Conservation (phyloP, 2,797 vertebrate genomes). For the Adelosebastes latens region DNA sequence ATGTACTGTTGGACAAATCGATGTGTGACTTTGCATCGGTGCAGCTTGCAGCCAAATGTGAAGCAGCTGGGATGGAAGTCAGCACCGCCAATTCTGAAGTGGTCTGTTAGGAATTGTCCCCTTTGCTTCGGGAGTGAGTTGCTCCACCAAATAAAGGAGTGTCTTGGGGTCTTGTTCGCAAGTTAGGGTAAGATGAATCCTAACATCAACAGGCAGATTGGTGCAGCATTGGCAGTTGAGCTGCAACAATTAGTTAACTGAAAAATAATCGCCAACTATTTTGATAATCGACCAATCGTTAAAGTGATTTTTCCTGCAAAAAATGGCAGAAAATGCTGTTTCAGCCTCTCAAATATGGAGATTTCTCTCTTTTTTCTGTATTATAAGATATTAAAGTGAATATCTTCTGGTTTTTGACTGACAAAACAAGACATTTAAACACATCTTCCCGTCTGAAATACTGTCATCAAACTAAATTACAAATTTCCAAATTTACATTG, state of each 20-base stretch:
- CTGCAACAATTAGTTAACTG: not conserved
- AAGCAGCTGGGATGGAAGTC: not conserved
- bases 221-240: accelerated
- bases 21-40: not conserved
- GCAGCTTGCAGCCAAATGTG: slow-evolving; percentile 9
- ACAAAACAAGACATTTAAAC: too few species aligned
- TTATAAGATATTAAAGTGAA: too few species aligned
- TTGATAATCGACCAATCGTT: too few species aligned
- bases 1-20: not conserved
- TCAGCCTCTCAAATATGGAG: too few species aligned
- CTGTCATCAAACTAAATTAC: too few species aligned
- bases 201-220: not conserved
- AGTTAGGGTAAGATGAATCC: not conserved
- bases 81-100: not conserved
- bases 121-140: not conserved
- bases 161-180: not conserved
- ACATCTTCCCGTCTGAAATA: too few species aligned
- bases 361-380: too few species aligned
- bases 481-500: too few species aligned
- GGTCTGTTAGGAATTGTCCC: not conserved
- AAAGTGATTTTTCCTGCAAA: too few species aligned
- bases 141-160: not conserved
- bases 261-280: too few species aligned
- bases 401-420: too few species aligned
- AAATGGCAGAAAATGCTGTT: too few species aligned